Base-by-base conservation (phyloP, 2,797 vertebrate species). In the Melanotaenia pygmaea region DNA sequence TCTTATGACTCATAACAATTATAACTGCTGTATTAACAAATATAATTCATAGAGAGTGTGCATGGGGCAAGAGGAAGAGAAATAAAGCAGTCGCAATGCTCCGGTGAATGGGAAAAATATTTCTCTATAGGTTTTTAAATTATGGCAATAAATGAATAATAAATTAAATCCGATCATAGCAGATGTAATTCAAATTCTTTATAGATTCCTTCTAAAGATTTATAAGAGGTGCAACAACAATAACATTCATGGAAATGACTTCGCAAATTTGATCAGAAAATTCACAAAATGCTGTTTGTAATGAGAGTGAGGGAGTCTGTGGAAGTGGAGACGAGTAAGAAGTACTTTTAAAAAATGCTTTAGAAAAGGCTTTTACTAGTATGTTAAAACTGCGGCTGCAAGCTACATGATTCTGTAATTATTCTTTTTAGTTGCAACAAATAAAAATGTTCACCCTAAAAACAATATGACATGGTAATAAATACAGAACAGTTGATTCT, bases 1-100 rank as follows among this genome's bases (percentile, higher is more conserved):
- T 68, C 2, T 13, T 16, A 54, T 45, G 59, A 67, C 34, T 71
- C 70, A 59, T 26, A 56, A 56, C 28, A 56, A 56, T 56, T 32
- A 43, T 35, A 54, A 18, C 50, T 47, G 40, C 30, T 24, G 26
- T 40, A 53, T 62, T 58, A 64, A 59, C 5, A 32, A 38, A 30
- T 6, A 59, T 62, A 35, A 64, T 59, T 64, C 28, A 57, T 35
- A 18, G 5, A 51, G 58, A 28, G 51, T 56, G 40, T 64, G n/a
- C 12, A 4, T 38, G 43, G 20, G 11, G 37, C 18, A 57, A 58
- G 53, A 3, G 12, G 6, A 69, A 51, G 18, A 43, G 30, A 47
- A 35, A 53, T 30, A 24, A 18, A 74, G 2, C 22, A 58, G 13
- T 43, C 3, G 56, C 43, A 53, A 45, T 20, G 43, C 43, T n/a